These are phyloP conservation scores for Brienomyrus longianalis DNA, from an alignment of 2,113 vertebrate genomes.

Conservation along the genomic window DNA sequence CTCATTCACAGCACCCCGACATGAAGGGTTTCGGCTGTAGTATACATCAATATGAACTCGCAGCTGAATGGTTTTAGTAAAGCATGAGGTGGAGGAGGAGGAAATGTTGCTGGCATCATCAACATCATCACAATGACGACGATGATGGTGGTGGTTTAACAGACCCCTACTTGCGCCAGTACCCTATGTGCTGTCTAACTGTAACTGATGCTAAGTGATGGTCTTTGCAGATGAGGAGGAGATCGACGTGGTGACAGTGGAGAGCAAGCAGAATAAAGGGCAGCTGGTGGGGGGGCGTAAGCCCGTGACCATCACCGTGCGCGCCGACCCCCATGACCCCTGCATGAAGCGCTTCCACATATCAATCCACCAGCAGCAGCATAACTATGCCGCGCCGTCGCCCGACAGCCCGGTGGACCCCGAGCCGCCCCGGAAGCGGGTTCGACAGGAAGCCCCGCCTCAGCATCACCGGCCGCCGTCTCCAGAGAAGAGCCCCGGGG, in stretches of 20 bases:
- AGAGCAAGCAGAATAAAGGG: slow-evolving; percentile 79
- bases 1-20: too few species aligned
- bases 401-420: slow-evolving; percentile 53
- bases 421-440: slow-evolving; percentile 54
- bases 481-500: slow-evolving; percentile 25
- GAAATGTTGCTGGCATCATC: neutral
- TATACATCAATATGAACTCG: neutral
- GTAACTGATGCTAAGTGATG: neutral
- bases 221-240: slow-evolving; percentile 72
- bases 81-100: too few species aligned
- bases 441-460: slow-evolving; percentile 47
- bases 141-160: neutral
- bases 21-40: neutral
- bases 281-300: slow-evolving; percentile 70
- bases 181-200: neutral
- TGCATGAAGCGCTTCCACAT: slow-evolving; percentile 91
- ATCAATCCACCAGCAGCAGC: slow-evolving; percentile 92
- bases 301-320: slow-evolving; percentile 84
- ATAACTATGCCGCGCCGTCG: slow-evolving; percentile 90
- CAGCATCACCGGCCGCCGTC: slow-evolving; percentile 39
- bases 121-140: too few species aligned
- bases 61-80: neutral
- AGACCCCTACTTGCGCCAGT: neutral
- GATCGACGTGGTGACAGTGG: slow-evolving; percentile 91
- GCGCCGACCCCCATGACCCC: slow-evolving; percentile 76